phyloP scores from a whole-genome alignment of 2,797 vertebrate genomes.

The Thalassophryne amazonica region DNA sequence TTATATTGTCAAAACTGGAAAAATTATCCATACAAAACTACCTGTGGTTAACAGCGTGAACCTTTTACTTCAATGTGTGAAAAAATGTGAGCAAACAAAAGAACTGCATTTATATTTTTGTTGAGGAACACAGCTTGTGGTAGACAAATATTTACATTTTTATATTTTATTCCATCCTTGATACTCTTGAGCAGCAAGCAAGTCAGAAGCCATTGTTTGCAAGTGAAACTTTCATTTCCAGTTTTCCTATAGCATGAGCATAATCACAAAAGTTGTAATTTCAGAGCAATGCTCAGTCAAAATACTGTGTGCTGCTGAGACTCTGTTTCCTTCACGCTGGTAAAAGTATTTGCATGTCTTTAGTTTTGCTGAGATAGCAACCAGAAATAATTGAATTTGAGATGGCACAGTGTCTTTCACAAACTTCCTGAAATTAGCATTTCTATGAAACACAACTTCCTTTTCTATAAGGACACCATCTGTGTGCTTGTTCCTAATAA shows the following conservation, averaged over 20 bases:
- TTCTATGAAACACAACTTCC: background rate
- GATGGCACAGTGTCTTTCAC: background rate
- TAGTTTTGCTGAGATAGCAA: background rate
- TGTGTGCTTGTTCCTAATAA: background rate
- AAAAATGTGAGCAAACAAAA: too few species aligned
- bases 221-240: too few species aligned
- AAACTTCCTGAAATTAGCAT: background rate
- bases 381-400: background rate
- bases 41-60: too few species aligned
- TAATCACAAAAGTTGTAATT: background rate
- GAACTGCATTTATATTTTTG: too few species aligned
- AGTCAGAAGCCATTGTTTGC: too few species aligned
- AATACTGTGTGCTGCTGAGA: background rate
- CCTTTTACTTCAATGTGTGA: too few species aligned
- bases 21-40: too few species aligned
- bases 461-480: background rate
- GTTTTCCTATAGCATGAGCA: background rate
- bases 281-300: conserved; percentile 1
- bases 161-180: too few species aligned
- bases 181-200: too few species aligned
- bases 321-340: background rate
- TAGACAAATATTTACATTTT: too few species aligned
- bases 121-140: too few species aligned
- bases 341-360: background rate
- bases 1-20: too few species aligned